Evolutionary conservation across 2,888 invertebrate genomes (phyloP).

Genomic region (Calameuta pallipes): DNA sequence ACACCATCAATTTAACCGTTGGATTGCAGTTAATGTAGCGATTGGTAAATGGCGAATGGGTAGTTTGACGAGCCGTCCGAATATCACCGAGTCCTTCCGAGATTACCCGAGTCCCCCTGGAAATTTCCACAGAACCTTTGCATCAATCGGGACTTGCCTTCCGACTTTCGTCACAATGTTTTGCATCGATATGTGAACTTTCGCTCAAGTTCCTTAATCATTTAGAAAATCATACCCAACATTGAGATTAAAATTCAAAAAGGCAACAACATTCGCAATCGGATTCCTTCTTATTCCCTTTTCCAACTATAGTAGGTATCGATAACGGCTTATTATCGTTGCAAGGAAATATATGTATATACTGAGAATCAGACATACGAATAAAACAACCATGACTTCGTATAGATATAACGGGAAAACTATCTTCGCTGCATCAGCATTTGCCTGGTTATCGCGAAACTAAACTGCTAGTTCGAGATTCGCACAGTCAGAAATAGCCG

Average conservation of each 20-base stretch:
- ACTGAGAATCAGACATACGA: background rate
- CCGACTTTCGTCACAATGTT: background rate
- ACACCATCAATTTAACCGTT: background rate
- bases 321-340: background rate
- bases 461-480: background rate
- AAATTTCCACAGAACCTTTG: background rate
- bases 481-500: background rate
- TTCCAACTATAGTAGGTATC: background rate
- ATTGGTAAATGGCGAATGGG: background rate
- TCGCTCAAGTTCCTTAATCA: background rate
- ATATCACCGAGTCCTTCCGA: background rate
- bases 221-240: background rate
- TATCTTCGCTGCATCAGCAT: background rate
- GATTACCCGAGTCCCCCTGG: background rate
- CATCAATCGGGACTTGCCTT: background rate
- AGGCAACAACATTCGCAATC: background rate
- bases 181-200: background rate
- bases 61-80: background rate
- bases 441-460: background rate
- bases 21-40: background rate
- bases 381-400: background rate
- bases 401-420: background rate
- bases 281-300: background rate
- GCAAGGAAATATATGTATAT: background rate
- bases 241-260: background rate